These are phyloP conservation scores for Adelges cooleyi DNA, from an alignment of 1,140 invertebrate species.

Conservation along the genomic window DNA sequence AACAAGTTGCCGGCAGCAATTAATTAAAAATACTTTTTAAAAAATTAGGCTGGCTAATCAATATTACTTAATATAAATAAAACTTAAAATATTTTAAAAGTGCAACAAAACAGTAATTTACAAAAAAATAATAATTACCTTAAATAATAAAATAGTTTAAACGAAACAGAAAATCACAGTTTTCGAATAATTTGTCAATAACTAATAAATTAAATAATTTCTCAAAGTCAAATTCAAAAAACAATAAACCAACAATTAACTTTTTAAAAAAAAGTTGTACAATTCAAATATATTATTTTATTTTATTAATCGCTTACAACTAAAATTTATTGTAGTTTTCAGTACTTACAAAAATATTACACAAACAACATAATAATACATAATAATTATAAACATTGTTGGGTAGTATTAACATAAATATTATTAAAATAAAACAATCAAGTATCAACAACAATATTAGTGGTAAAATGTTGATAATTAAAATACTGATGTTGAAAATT, in stretches of 20 bases:
- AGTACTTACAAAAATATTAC: not conserved
- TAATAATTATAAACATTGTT: too few species aligned
- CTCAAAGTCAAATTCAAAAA: slow-evolving; percentile 12
- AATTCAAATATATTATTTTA: too few species aligned
- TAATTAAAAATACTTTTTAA: too few species aligned
- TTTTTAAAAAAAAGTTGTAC: not conserved
- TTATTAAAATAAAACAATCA: too few species aligned
- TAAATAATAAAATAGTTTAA: slow-evolving; percentile 13
- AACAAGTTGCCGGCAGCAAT: too few species aligned
- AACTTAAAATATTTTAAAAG: slow-evolving; percentile 24
- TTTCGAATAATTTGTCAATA: slow-evolving; percentile 25
- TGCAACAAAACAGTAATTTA: slow-evolving; percentile 26
- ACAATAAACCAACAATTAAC: slow-evolving; percentile 12
- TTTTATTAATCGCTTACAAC: too few species aligned
- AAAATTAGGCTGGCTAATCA: too few species aligned
- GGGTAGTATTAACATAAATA: too few species aligned
- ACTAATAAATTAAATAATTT: slow-evolving; percentile 14
- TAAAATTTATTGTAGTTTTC: not conserved
- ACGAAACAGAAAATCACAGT: slow-evolving; percentile 25
- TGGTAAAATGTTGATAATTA: too few species aligned
- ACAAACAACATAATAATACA: not conserved
- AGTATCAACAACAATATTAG: too few species aligned
- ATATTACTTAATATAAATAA: slow-evolving; percentile 6
- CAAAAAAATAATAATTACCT: slow-evolving; percentile 2
- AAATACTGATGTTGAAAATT: too few species aligned